Base-by-base conservation (phyloP, 2,797 vertebrate genomes). In the Smutsia temminckii region DNA sequence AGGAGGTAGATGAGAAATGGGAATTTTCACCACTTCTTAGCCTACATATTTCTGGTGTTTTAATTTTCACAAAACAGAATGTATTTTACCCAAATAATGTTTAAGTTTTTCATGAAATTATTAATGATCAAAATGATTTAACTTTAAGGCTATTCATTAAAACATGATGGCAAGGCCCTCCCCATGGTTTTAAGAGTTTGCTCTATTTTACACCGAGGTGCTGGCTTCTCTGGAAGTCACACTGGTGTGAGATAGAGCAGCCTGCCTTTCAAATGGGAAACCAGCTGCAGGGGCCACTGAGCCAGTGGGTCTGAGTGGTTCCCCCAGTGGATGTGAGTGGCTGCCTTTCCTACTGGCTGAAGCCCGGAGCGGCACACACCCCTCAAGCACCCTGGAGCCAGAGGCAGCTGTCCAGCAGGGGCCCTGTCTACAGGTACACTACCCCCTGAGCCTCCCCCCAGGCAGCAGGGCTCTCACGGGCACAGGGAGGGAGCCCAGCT, bases 321-420 rank as follows among this genome's bases (percentile, higher is more conserved):
- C 34, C 37, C 71, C 84, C 25, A 0, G 27, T 2, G 1, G 13
- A 8, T 0, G 12, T 10, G 6, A 5, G 3, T 7, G 1, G 2
- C 34, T 46, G 12, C 55, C 21, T 51, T 29, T 42, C 8, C 29
- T 23, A 6, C 4, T 0, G 5, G 37, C 63, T 12, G 17, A 10
- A 21, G 3, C 25, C 72, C 27, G 1, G 0, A 5, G 3, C 17
- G 4, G 3, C 12, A 32, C 20, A n/a, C 5, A 13, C 42, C 66
- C 29, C 66, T 25, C 1, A 0, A 17, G 25, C 2, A 23, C 20
- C n/a, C 9, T 1, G 16, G 17, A 13, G 46, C 18, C 1, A 13
- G 6, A 40, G 29, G 3, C 34, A 40, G 77, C 61, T 20, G 20
- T 11, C 78, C 3, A 61, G 2, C 20, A 17, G 20, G 34, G 23